Evolutionary conservation across 2,888 invertebrate genomes (phyloP).

Genomic region (Stratiomys singularior): DNA sequence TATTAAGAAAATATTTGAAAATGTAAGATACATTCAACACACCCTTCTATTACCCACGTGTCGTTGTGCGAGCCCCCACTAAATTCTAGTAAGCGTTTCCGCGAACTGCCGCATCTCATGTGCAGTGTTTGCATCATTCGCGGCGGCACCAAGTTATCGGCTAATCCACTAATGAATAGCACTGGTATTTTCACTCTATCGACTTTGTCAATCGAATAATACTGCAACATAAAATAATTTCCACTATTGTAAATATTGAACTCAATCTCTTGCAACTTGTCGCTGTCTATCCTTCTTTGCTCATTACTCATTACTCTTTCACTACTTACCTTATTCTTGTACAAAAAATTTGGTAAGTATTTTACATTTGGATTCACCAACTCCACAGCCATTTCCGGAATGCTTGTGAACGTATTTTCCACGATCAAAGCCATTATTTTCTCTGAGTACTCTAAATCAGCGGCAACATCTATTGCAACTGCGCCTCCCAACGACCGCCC

Average conservation of each 20-base stretch:
- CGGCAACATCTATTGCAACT: constrained; percentile 87
- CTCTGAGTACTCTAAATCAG: constrained; percentile 78
- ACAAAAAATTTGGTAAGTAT: constrained; percentile 84
- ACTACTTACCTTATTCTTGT: constrained; percentile 87
- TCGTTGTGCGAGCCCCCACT: constrained; percentile 92
- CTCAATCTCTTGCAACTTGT: background rate
- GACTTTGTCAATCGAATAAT: constrained; percentile 79
- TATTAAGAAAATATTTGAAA: background rate
- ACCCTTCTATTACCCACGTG: constrained; percentile 90
- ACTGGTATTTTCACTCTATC: constrained; percentile 78
- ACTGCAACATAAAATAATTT: constrained; percentile 69
- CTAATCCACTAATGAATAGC: constrained; percentile 87
- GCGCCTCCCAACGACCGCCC: constrained; percentile 90
- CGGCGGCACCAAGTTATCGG: constrained; percentile 89
- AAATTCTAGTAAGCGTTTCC: constrained; percentile 82
- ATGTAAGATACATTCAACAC: constrained; percentile 59
- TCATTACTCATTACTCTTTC: no score
- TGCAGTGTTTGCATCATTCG: constrained; percentile 88
- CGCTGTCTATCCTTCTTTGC: background rate
- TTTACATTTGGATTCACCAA: constrained; percentile 73
- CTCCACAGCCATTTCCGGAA: constrained; percentile 90
- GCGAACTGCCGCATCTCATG: constrained; percentile 76
- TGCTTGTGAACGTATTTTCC: constrained; percentile 95
- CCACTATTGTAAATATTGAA: background rate
- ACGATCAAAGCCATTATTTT: constrained; percentile 88